Evolutionary conservation across 2,888 invertebrate genomes (phyloP).

Genomic region (Sylvicola cinctus): DNA sequence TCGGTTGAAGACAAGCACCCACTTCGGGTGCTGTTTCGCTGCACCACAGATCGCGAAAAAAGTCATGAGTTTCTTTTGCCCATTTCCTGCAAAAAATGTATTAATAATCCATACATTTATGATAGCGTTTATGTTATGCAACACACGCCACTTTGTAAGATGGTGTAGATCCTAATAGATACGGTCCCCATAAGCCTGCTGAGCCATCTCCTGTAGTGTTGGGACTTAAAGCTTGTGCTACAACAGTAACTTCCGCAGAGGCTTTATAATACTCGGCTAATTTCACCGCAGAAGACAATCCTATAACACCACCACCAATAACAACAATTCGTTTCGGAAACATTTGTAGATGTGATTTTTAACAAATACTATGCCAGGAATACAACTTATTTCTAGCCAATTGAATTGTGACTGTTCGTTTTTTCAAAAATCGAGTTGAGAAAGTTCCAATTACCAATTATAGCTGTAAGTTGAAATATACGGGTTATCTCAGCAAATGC

Average conservation of each 20-base stretch:
- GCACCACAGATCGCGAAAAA: slow-evolving; percentile 36
- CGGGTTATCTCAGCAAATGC: too few relatives aligned
- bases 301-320: slow-evolving; percentile 58
- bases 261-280: slow-evolving; percentile 34
- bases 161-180: slow-evolving; percentile 35
- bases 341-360: too few relatives aligned
- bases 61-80: slow-evolving; percentile 37
- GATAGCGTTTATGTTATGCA: background rate
- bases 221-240: slow-evolving; percentile 45
- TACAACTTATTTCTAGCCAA: too few relatives aligned
- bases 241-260: slow-evolving; percentile 35
- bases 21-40: slow-evolving; percentile 28
- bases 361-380: too few relatives aligned
- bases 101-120: background rate
- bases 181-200: slow-evolving; percentile 59
- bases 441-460: too few relatives aligned
- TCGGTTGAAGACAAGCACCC: slow-evolving; percentile 28
- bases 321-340: slow-evolving; percentile 28
- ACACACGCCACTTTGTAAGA: slow-evolving; percentile 29
- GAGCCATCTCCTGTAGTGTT: slow-evolving; percentile 58
- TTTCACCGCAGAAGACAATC: slow-evolving; percentile 44
- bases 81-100: slow-evolving; percentile 33
- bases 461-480: too few relatives aligned
- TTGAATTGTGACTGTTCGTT: too few relatives aligned
- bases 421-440: too few relatives aligned